Evolutionary conservation across 2,113 vertebrate genomes (phyloP).

Genomic region (Plestiodon gilberti): DNA sequence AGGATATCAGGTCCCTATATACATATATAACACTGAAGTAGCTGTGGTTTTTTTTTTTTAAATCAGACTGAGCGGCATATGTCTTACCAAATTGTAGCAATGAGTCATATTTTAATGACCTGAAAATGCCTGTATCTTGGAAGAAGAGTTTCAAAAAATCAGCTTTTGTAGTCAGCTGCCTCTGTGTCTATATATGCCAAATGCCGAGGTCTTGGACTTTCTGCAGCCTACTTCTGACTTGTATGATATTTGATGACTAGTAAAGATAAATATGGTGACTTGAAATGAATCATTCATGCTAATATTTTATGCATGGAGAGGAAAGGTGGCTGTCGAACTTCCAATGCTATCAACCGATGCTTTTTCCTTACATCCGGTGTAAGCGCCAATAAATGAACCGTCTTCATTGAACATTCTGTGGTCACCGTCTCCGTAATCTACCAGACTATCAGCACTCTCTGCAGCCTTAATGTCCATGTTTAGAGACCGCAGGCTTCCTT

Average conservation of each 20-base stretch:
- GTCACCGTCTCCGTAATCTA: slow-evolving; percentile 92
- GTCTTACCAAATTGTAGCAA: slow-evolving; percentile 11
- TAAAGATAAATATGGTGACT: slow-evolving; percentile 56
- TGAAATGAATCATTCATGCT: slow-evolving; percentile 20
- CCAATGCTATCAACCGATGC: slow-evolving; percentile 88
- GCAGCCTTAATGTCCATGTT: slow-evolving; percentile 85
- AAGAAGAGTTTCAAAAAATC: slow-evolving; percentile 22
- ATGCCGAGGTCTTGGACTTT: slow-evolving; percentile 35
- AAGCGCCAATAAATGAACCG: slow-evolving; percentile 96
- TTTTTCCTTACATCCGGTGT: slow-evolving; percentile 88
- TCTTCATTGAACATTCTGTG: slow-evolving; percentile 95
- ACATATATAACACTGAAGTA: slow-evolving; percentile 26
- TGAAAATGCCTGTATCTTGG: slow-evolving; percentile 46
- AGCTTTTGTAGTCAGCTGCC: slow-evolving; percentile 67
- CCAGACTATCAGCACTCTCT: slow-evolving; percentile 94
- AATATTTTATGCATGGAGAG: slow-evolving; percentile 70
- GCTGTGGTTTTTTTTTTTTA: slow-evolving; percentile 38
- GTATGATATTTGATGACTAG: slow-evolving; percentile 28
- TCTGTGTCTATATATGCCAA: slow-evolving; percentile 46
- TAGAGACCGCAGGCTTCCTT: slow-evolving; percentile 89
- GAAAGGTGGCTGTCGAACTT: slow-evolving; percentile 78
- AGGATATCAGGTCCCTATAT: slow-evolving; percentile 19
- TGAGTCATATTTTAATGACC: slow-evolving; percentile 32
- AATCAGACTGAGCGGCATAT: slow-evolving; percentile 23
- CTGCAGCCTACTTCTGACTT: slow-evolving; percentile 46